Percentiles rank a stretch among this genome's conserved stretches.
phyloP scores from a whole-genome alignment of 2,113 vertebrate genomes.

The Agapornis roseicollis region DNA sequence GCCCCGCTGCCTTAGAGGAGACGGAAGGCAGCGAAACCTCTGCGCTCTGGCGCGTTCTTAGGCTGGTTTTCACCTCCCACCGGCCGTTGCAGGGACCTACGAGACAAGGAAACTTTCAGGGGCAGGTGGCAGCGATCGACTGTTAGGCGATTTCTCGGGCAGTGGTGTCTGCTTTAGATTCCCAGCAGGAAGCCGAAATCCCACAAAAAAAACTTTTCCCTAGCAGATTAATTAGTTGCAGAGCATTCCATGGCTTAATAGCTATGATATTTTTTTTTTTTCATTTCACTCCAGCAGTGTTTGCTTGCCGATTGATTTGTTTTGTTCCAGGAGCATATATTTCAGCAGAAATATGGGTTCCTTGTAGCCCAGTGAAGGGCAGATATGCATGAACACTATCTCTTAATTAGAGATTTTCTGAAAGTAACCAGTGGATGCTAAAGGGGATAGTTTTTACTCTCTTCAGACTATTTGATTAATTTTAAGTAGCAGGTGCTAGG shows the following conservation, averaged over 20 bases:
- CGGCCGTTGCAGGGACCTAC: background rate
- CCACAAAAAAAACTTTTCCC: constrained; percentile 68
- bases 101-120: background rate
- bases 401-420: constrained; percentile 10
- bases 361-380: background rate
- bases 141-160: background rate
- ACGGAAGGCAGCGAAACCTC: background rate
- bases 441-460: background rate
- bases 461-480: background rate
- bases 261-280: constrained; percentile 70
- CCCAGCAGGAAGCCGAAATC: constrained; percentile 54
- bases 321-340: constrained; percentile 45
- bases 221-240: constrained; percentile 70
- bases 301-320: constrained; percentile 61
- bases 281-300: constrained; percentile 61
- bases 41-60: background rate
- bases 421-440: background rate
- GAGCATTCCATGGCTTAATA: constrained; percentile 65
- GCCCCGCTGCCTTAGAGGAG: background rate
- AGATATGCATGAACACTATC: background rate
- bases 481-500: background rate
- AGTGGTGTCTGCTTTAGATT: background rate
- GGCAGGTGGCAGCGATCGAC: background rate
- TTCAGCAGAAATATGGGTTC: constrained; percentile 26
- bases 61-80: background rate